These are phyloP conservation scores for Cotesia congregata DNA, from an alignment of 2,888 invertebrate genomes.

Conservation along the genomic window DNA sequence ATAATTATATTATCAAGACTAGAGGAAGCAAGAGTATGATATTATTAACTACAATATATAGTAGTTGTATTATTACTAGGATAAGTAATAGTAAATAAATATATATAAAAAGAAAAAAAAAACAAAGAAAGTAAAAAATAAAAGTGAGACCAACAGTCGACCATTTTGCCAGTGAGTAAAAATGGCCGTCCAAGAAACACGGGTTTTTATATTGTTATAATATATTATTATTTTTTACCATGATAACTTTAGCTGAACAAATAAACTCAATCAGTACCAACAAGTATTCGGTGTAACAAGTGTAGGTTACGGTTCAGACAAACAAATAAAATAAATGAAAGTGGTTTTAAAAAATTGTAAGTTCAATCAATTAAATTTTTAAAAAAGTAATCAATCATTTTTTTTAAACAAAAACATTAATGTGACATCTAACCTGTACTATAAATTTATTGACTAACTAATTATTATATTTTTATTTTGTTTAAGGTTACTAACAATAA, in stretches of 20 bases:
- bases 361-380: not conserved
- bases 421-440: not conserved
- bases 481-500: not conserved
- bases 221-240: conserved; percentile 43
- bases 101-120: conserved; percentile 17
- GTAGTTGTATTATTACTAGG: conserved; percentile 32
- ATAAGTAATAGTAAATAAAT: conserved; percentile 30
- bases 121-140: conserved; percentile 29
- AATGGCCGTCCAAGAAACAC: conserved; percentile 59
- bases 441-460: not conserved
- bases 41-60: conserved; percentile 20
- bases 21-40: not conserved
- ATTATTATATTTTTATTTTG: not conserved
- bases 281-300: conserved; percentile 44
- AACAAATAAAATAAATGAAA: not conserved
- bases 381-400: not conserved
- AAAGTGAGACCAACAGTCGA: conserved; percentile 48
- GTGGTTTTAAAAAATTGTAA: not conserved
- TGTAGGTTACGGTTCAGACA: conserved; percentile 39
- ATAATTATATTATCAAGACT: not conserved
- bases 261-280: not conserved
- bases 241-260: not conserved
- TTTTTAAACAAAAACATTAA: not conserved
- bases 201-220: conserved; percentile 54
- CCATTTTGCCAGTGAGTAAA: conserved; percentile 58